A percentile compares a stretch with the other conserved stretches of the same genome.
Conservation (phyloP, 1,140 invertebrate genomes). For the Belonocnema kinseyi region DNA sequence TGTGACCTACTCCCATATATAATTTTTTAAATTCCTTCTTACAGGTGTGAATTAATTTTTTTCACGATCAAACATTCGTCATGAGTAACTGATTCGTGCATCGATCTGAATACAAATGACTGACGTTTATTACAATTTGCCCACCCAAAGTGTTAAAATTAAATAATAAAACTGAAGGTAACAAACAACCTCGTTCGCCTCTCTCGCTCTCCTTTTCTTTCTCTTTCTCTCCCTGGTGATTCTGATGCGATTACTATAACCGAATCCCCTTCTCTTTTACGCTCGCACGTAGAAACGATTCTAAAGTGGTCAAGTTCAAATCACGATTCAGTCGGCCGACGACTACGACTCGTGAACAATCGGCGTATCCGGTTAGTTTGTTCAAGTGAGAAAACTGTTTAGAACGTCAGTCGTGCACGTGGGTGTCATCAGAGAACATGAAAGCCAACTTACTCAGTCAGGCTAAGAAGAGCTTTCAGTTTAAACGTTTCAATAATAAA, state of each 20-base stretch:
- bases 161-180: conserved; percentile 9
- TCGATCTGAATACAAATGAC: conserved; percentile 24
- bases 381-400: conserved; percentile 1
- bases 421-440: conserved; percentile 12
- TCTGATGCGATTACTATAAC: conserved; percentile 45
- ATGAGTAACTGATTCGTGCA: background rate
- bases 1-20: too few relatives aligned
- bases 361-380: conserved; percentile 29
- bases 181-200: background rate
- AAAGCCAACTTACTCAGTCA: background rate
- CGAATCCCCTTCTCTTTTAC: conserved; percentile 49
- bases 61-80: background rate
- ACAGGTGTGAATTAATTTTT: too few relatives aligned
- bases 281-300: conserved; percentile 50
- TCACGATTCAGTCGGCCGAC: conserved; percentile 64
- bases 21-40: too few relatives aligned
- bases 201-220: background rate
- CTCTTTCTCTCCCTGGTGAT: background rate
- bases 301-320: conserved; percentile 70
- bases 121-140: conserved; percentile 16
- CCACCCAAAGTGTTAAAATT: conserved; percentile 14
- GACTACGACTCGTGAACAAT: conserved; percentile 59
- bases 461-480: background rate
- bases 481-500: conserved; percentile 2
- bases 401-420: conserved; percentile 4